These are phyloP conservation scores for Alviniconcha strummeri DNA, from an alignment of 2,888 invertebrate species.

Conservation along the genomic window DNA sequence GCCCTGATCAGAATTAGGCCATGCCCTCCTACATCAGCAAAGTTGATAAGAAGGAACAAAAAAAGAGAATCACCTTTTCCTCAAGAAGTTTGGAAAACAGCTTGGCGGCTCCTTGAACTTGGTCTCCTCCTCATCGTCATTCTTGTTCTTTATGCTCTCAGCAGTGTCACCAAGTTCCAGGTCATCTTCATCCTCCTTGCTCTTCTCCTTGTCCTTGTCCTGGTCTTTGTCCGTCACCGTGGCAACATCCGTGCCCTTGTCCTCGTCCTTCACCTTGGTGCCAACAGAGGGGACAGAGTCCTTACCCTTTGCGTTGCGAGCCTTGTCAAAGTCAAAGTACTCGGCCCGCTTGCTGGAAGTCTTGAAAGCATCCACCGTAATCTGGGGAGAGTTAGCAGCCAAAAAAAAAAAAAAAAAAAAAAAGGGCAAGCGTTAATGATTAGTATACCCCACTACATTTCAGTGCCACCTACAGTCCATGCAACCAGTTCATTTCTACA, in stretches of 20 bases:
- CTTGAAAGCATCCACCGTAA: constrained; percentile 20
- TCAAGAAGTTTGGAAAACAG: constrained; percentile 31
- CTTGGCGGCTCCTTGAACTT: constrained; percentile 22
- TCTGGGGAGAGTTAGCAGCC: not conserved
- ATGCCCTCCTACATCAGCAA: too few relatives aligned
- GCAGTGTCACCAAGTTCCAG: constrained; percentile 58
- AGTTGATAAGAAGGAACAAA: too few relatives aligned
- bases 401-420: too few relatives aligned
- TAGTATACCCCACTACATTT: too few relatives aligned
- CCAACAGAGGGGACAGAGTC: constrained; percentile 10
- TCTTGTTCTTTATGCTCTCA: constrained; percentile 43
- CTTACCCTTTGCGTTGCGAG: constrained; percentile 13
- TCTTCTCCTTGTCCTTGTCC: not conserved
- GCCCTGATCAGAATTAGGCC: too few relatives aligned
- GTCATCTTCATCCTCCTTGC: constrained; percentile 46
- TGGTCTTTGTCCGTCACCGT: not conserved
- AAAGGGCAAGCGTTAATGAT: too few relatives aligned
- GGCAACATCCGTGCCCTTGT: constrained; percentile 5
- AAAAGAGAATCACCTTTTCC: constrained; percentile 17
- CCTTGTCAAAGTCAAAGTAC: constrained; percentile 22
- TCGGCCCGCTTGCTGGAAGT: constrained; percentile 14
- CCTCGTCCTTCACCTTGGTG: not conserved
- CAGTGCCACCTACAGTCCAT: too few relatives aligned
- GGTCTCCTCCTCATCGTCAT: constrained; percentile 33
- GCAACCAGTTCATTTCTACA: too few relatives aligned